Base-by-base conservation (phyloP, 2,113 vertebrate species). In the Otolemur garnettii region DNA sequence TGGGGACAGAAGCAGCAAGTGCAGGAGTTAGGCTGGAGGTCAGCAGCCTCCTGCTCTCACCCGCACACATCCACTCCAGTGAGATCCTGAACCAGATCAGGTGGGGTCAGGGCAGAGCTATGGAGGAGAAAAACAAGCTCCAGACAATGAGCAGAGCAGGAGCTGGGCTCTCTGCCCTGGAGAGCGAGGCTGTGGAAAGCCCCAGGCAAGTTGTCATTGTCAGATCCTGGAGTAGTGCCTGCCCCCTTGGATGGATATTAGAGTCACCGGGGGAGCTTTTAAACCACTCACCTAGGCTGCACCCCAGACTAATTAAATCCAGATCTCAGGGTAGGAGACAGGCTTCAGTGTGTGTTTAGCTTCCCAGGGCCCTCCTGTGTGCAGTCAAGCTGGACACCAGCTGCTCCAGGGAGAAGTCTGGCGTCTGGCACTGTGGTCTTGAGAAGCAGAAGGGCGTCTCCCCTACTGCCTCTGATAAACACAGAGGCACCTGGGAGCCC, bases 131-230 rank as follows among this genome's bases (percentile, higher is more conserved):
- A 89, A 64, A 92, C 81, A 90, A 90, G 60, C 42, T 30, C 5
- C 55, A 92, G 94, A 80, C 26, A 12, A 28, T 35, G 82, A 91
- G 55, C 92, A 88, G 60, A 42, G 72, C 0, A 0, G 15, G 64
- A 72, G 22, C 64, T 93, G 89, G 69, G 92, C 75, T 74, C 42
- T 55, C n/a, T 80, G 80, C 80, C 42, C 92, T 71, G 79, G 50
- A 89, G 87, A 74, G 72, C 71, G 57, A 80, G 81, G 72, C 82
- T 74, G 18, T 80, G 90, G 92, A 91, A 28, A 91, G 75, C 83
- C 66, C 75, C 10, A 0, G 3, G 78, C 74, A 12, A 8, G n/a
- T 4, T 82, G 86, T 85, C 94, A n/a, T 21, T 57, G 1, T 66
- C 72, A 13, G 17, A 1, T 28, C 62, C 92, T 13, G n/a, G 45